These are phyloP conservation scores for Menura novaehollandiae DNA, from an alignment of 2,113 vertebrate species.

Conservation along the genomic window DNA sequence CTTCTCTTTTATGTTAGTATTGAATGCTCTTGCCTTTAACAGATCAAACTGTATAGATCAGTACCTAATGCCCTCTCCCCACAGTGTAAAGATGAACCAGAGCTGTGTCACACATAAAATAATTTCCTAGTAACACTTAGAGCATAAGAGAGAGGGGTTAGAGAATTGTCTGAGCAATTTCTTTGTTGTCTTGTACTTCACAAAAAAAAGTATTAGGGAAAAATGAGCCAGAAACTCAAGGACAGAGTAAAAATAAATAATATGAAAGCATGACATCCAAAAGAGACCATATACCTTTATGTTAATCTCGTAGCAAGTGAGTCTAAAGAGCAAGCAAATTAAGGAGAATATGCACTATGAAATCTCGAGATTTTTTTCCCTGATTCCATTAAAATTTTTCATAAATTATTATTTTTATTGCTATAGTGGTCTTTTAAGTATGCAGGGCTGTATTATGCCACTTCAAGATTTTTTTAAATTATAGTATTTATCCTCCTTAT, in stretches of 20 bases:
- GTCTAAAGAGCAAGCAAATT: not conserved
- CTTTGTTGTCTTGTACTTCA: not conserved
- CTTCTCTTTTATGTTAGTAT: not conserved
- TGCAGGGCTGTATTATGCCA: not conserved
- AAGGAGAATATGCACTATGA: not conserved
- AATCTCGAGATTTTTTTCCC: not conserved
- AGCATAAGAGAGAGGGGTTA: not conserved
- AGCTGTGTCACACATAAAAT: not conserved
- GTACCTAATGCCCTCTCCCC: not conserved
- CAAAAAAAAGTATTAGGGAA: not conserved
- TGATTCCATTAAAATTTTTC: not conserved
- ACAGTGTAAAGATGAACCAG: not conserved
- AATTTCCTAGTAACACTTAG: not conserved
- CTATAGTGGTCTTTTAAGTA: not conserved
- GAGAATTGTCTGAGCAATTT: not conserved
- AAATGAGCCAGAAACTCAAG: not conserved
- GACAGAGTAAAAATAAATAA: not conserved
- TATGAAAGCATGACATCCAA: not conserved
- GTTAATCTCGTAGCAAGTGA: not conserved
- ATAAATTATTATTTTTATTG: not conserved
- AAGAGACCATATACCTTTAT: not conserved
- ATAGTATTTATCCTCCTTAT: not conserved
- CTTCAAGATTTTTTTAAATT: not conserved
- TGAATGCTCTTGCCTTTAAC: not conserved
- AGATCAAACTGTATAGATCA: not conserved